Conservation (phyloP, 2,888 invertebrate genomes). For the Limnephilus rhombicus region DNA sequence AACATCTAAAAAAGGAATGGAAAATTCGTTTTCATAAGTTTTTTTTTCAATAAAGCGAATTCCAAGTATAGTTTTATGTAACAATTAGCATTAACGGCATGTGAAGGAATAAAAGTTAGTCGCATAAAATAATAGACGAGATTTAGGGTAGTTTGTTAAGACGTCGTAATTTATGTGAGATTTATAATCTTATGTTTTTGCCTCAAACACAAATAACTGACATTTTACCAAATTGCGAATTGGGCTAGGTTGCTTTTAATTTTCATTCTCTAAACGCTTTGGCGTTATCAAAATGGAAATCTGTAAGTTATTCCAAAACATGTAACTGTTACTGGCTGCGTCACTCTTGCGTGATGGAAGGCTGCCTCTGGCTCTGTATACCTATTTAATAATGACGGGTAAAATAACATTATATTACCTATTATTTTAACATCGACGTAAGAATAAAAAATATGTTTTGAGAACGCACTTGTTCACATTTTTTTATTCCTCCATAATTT, state of each 20-base stretch:
- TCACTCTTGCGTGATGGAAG: conserved; percentile 23
- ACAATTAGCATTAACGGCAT: not conserved
- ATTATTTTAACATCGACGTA: not conserved
- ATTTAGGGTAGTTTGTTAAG: not conserved
- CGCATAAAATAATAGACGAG: not conserved
- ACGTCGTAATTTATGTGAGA: not conserved
- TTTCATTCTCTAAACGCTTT: conserved; percentile 54
- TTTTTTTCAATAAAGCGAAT: not conserved
- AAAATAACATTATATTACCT: not conserved
- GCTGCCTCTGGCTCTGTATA: not conserved
- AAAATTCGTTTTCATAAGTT: not conserved
- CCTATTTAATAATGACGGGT: not conserved
- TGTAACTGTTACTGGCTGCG: conserved; percentile 13
- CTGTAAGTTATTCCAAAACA: conserved; percentile 47
- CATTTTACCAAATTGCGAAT: not conserved
- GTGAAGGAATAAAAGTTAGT: not conserved
- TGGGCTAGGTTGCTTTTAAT: conserved; percentile 44
- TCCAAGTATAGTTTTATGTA: not conserved
- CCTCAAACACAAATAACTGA: conserved; percentile 5
- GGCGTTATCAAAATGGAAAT: conserved; percentile 25
- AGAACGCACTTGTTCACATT: not conserved
- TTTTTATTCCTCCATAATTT: no score
- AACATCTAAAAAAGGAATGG: no score
- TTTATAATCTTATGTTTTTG: not conserved
- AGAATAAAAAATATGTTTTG: not conserved